Base-by-base conservation (phyloP, 2,888 invertebrate species). In the Nemurella pictetii region DNA sequence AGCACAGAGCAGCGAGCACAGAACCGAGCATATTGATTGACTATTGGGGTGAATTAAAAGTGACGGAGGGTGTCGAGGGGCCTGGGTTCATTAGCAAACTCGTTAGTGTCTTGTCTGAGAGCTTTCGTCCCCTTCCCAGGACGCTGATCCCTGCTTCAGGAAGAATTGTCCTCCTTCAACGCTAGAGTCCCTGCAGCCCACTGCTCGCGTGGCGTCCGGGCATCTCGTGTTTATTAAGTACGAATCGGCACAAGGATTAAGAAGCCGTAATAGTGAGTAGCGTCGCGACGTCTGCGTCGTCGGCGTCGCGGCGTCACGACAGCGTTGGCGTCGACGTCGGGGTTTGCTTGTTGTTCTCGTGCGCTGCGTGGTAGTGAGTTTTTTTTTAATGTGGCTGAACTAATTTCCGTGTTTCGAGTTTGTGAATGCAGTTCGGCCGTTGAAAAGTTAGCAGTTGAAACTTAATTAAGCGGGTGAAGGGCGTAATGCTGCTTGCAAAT, bases 221-320 rank as follows among this genome's bases (percentile, higher is more conserved):
- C 78, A 7, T 78, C 20, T 30, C 78, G 81, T 35, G 81, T 36
- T 35, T 35, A 81, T 81, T 78, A 81, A 81, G 81, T 81, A 55
- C 55, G 29, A 82, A 72, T 72, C 82, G 28, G 72, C 73, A 29
- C 15, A 28, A 26, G 80, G 82, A 82, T 82, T 82, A 82, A 82
- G 82, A 82, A 82, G 72, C 55, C 82, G 20, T 72, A 72, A 32
- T 36, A 28, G 35, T 29, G 81, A n/a, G 26, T 5, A 26, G 26
- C 81, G 81, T 81, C 81, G 35, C 26, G 81, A 81, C 55, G 55
- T 55, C 20, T 55, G 2, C 20, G 30, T 75, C 3, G 28, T 15
- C 27, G n/a, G 27, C 7, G 28, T n/a, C n/a, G n/a, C 12, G 26
- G 26, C 75, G 75, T 75, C 75, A 75, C 75, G 75, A n/a, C n/a